Evolutionary conservation across 2,797 vertebrate species (phyloP), one percentile per base, ranked within the genome.

Genomic region (Helarctos malayanus): DNA sequence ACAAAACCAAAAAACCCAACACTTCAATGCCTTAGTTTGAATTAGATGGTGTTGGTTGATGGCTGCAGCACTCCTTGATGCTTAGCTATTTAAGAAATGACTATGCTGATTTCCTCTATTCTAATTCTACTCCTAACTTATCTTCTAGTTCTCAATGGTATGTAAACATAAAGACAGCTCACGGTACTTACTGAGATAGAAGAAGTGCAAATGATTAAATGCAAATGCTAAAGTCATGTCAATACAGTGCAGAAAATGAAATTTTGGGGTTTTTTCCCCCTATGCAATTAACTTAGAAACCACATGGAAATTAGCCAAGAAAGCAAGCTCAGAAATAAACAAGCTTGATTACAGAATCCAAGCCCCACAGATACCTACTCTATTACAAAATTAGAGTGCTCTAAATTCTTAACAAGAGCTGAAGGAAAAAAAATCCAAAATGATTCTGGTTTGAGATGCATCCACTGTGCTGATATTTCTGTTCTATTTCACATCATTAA

Each of bases 251-350:
- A 69, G 35, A 75, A 93, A 97, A 89, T 23, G 32, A 89, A 94
- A 83, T 61, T 59, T 81, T 94, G 84, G 52, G 29, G 5, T 88
- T 94, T 84, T 82, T 90, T 47, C 4, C 5, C 5, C 45, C 29
- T 95, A 85, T 68, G 84, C 88, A 97, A 95, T 95, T 96, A 95
- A 96, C 87, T 91, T 59, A 95, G 95, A 97, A 96, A 78, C 41
- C 49, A 95, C n/a, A 56, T 93, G 61, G 88, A 96, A 97, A 96
- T 96, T 86, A 96, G 85, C 63, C 52, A 94, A 73, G 83, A 87
- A 93, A 69, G 84, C 78, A 87, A 73, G 54, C 59, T 90, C 47
- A 84, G 75, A 94, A 96, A 95, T 92, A 98, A 97, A 93, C 27
- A 97, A 89, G 57, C 52, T 94, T 95, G 90, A 97, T 96, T 92